Evolutionary conservation across 2,797 vertebrate species (phyloP).

Genomic region (Danio jaintianensis): DNA sequence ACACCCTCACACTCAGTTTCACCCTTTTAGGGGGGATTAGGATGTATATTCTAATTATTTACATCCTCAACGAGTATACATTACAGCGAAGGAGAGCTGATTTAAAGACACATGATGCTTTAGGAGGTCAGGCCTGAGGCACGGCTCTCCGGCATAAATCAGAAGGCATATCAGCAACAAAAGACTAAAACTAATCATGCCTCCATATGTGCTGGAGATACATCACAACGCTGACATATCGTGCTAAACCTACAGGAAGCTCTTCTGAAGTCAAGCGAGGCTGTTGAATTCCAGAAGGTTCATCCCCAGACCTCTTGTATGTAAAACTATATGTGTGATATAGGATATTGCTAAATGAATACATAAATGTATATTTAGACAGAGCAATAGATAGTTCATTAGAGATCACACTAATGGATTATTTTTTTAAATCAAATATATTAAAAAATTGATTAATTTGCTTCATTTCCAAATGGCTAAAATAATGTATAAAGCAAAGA

Average conservation of each 20-base stretch:
- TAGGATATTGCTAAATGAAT: too few species aligned
- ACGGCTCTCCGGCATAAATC: constrained; percentile 31
- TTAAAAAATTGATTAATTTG: too few species aligned
- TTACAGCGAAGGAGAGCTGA: constrained; percentile 28
- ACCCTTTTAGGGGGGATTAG: constrained; percentile 29
- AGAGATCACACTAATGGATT: too few species aligned
- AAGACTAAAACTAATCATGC: constrained; percentile 32
- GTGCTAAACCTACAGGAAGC: constrained; percentile 16
- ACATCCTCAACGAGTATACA: constrained; percentile 31
- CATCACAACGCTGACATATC: constrained; percentile 20
- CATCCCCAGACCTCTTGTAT: neutral
- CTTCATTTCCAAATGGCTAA: too few species aligned
- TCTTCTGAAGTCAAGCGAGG: neutral
- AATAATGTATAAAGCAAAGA: too few species aligned
- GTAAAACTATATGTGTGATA: neutral
- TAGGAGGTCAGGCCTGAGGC: constrained; percentile 9
- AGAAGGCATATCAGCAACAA: constrained; percentile 13
- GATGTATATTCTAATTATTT: constrained; percentile 31
- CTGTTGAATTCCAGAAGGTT: neutral
- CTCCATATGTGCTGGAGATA: constrained; percentile 29
- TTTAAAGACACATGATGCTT: constrained; percentile 11
- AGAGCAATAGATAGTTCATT: too few species aligned
- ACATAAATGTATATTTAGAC: too few species aligned
- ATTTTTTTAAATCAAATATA: too few species aligned
- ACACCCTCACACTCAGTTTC: constrained; percentile 31